Conservation (phyloP, 2,797 vertebrate genomes). For the Melanotaenia maccullochi region DNA sequence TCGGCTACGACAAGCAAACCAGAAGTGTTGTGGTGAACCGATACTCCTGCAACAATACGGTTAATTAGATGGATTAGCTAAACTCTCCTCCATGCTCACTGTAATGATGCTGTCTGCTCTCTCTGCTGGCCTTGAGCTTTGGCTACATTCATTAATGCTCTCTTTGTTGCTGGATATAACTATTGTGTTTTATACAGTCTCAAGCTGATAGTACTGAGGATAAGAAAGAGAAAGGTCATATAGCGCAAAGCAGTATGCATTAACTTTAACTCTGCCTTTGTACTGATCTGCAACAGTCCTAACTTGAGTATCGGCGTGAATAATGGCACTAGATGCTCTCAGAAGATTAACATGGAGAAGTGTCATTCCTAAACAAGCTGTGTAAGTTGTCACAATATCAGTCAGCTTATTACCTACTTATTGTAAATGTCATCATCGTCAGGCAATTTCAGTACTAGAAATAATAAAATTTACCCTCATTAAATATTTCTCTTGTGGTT, state of each 20-base stretch:
- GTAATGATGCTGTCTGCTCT: slow-evolving; percentile 36
- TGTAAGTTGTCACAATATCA: not conserved
- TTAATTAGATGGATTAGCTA: slow-evolving; percentile 45
- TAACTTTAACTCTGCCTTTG: not conserved
- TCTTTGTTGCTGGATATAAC: slow-evolving; percentile 22
- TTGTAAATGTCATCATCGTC: not conserved
- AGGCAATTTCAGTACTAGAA: not conserved
- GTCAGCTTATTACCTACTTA: not conserved
- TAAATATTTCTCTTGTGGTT: not conserved
- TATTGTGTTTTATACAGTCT: slow-evolving; percentile 15
- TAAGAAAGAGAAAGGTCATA: not conserved
- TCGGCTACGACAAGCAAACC: slow-evolving; percentile 18
- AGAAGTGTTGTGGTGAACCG: slow-evolving; percentile 13
- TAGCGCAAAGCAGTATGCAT: not conserved
- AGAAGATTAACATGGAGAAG: not conserved
- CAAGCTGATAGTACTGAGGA: slow-evolving; percentile 1
- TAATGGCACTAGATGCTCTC: not conserved
- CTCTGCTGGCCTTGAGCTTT: slow-evolving; percentile 31
- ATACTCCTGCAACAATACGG: slow-evolving; percentile 21
- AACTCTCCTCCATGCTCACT: slow-evolving; percentile 26
- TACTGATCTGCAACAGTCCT: not conserved
- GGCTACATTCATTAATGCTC: slow-evolving; percentile 23
- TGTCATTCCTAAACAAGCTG: not conserved
- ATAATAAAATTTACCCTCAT: not conserved
- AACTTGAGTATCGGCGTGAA: not conserved